Conservation (phyloP, 2,113 vertebrate genomes). For the Cardinalis cardinalis region DNA sequence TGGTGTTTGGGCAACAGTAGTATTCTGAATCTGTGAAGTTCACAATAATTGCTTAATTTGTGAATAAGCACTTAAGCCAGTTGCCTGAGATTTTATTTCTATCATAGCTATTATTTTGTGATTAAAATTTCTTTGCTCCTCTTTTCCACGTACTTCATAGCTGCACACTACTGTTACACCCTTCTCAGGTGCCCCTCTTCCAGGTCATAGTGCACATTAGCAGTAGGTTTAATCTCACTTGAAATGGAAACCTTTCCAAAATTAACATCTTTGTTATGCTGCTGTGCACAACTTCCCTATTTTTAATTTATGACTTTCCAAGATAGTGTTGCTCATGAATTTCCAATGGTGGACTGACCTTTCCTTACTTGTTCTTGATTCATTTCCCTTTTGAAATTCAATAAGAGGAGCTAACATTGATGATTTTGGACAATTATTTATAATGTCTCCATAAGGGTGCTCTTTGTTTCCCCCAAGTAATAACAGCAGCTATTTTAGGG, state of each 20-base stretch:
- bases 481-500: background rate
- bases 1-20: background rate
- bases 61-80: background rate
- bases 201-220: background rate
- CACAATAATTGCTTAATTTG: background rate
- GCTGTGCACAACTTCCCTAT: background rate
- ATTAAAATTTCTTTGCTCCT: background rate
- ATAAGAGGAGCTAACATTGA: background rate
- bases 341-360: background rate
- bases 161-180: accelerated
- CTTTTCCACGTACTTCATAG: background rate
- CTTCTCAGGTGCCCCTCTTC: background rate
- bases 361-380: background rate
- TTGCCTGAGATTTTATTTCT: background rate
- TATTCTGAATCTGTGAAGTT: background rate
- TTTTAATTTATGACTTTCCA: background rate
- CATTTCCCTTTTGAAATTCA: background rate
- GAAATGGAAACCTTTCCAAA: background rate
- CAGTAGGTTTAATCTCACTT: background rate
- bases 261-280: background rate
- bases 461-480: background rate
- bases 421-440: background rate
- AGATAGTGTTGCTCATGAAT: background rate
- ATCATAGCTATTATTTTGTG: background rate
- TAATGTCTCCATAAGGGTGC: accelerated